phyloP scores from a whole-genome alignment of 2,888 invertebrate genomes.

The Mylabris sibirica region DNA sequence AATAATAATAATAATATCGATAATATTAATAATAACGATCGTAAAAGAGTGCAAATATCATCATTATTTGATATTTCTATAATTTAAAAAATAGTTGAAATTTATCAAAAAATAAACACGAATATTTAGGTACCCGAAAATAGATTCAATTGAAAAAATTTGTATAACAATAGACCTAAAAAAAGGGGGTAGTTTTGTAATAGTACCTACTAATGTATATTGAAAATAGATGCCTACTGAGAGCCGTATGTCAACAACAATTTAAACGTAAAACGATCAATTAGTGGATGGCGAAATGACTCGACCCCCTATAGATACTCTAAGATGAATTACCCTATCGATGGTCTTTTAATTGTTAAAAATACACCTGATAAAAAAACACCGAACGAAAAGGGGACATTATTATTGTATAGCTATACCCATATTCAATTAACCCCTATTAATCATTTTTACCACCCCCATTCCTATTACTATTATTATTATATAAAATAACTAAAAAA shows the following conservation, averaged over 20 bases:
- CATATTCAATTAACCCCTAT: not conserved
- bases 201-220: conserved; percentile 14
- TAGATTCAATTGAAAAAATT: conserved; percentile 30
- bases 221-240: conserved; percentile 29
- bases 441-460: too few species aligned
- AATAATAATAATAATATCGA: conserved; percentile 1
- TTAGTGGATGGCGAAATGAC: conserved; percentile 41
- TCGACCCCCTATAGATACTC: conserved; percentile 40
- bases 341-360: conserved; percentile 38
- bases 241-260: conserved; percentile 39
- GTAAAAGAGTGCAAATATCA: not conserved
- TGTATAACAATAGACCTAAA: conserved; percentile 11
- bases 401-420: too few species aligned
- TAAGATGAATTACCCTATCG: conserved; percentile 47
- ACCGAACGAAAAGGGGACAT: not conserved
- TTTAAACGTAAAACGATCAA: conserved; percentile 45
- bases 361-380: conserved; percentile 24
- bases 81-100: not conserved
- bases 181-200: not conserved
- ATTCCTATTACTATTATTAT: too few species aligned
- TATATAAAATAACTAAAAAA: not conserved
- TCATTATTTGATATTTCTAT: not conserved
- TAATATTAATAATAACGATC: not conserved
- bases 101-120: conserved; percentile 21
- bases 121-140: too few species aligned